Percentiles rank a stretch among this genome's conserved stretches.
These are phyloP conservation scores for Germaria angustata DNA, from an alignment of 2,888 invertebrate genomes.

Conservation along the genomic window DNA sequence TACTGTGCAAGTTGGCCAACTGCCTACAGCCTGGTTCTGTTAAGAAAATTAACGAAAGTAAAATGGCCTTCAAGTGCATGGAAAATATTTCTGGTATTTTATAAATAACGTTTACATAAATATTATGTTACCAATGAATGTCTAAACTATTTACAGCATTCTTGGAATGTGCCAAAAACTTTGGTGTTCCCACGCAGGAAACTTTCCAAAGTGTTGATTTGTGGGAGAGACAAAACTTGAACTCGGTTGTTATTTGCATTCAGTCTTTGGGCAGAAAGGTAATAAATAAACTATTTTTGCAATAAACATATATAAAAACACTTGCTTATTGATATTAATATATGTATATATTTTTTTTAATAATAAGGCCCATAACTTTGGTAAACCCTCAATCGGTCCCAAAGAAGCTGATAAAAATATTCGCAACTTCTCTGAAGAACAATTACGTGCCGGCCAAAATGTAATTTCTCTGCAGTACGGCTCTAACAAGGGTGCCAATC, in stretches of 20 bases:
- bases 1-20: slow-evolving; percentile 95
- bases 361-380: slow-evolving; percentile 87
- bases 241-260: slow-evolving; percentile 96
- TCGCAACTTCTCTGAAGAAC: slow-evolving; percentile 95
- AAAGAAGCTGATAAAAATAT: slow-evolving; percentile 98
- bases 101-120: background rate
- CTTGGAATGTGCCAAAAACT: slow-evolving; percentile 88
- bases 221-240: slow-evolving; percentile 97
- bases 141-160: slow-evolving; percentile 82
- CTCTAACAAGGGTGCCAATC: slow-evolving; percentile 98
- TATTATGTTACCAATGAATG: background rate
- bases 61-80: slow-evolving; percentile 98
- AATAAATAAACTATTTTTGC: slow-evolving; percentile 68
- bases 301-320: background rate
- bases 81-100: slow-evolving; percentile 91
- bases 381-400: slow-evolving; percentile 95
- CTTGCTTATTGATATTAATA: background rate
- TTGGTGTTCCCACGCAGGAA: slow-evolving; percentile 96
- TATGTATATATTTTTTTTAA: background rate
- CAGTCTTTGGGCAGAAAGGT: slow-evolving; percentile 97
- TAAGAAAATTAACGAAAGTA: slow-evolving; percentile 94
- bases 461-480: slow-evolving; percentile 98
- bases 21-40: slow-evolving; percentile 90
- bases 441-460: slow-evolving; percentile 93
- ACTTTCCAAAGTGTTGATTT: slow-evolving; percentile 98